These are phyloP conservation scores for Caenorhabditis latens DNA, from an alignment of 1,140 invertebrate species.

Conservation along the genomic window DNA sequence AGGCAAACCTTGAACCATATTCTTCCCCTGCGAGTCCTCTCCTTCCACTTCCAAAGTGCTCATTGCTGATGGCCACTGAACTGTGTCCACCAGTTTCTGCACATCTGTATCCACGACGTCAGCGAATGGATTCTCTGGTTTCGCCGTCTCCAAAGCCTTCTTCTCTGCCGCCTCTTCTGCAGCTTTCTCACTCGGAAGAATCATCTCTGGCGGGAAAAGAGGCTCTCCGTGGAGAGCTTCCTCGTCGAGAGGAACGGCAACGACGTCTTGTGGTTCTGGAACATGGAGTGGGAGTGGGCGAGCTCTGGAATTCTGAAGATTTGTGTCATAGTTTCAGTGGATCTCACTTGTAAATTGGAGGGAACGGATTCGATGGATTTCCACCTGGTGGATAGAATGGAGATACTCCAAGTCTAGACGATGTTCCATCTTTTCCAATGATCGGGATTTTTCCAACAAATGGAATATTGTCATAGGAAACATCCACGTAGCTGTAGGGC, in stretches of 20 bases:
- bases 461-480: conserved; percentile 69
- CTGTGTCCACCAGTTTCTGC: not conserved
- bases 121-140: conserved; percentile 57
- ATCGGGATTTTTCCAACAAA: conserved; percentile 70
- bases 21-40: conserved; percentile 5
- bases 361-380: conserved; percentile 68
- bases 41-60: not conserved
- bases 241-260: conserved; percentile 69
- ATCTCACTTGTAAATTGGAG: conserved; percentile 66
- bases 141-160: conserved; percentile 5
- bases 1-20: not conserved
- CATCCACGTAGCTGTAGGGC: conserved; percentile 68
- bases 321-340: not conserved
- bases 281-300: conserved; percentile 68
- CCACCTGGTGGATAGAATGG: conserved; percentile 67
- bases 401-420: conserved; percentile 61
- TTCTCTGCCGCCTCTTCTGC: conserved; percentile 57
- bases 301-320: conserved; percentile 57
- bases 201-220: conserved; percentile 66
- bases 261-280: conserved; percentile 69
- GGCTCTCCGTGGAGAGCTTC: conserved; percentile 70
- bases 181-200: conserved; percentile 42
- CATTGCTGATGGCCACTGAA: conserved; percentile 32
- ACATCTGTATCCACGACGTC: conserved; percentile 23
- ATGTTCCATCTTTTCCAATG: conserved; percentile 68